Evolutionary conservation across 2,888 invertebrate species (phyloP).

Genomic region (Punctoribates punctum): DNA sequence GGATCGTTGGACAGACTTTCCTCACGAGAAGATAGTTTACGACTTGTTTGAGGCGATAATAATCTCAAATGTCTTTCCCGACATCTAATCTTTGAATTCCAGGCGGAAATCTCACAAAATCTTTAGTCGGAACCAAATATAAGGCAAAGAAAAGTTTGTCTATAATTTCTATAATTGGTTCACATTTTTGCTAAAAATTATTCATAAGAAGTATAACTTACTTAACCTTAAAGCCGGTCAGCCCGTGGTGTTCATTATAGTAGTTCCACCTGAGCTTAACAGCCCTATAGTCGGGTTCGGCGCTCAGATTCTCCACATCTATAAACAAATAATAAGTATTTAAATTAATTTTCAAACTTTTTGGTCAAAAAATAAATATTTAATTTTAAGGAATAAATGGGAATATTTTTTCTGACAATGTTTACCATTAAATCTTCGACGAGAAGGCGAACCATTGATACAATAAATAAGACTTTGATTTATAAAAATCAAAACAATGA

Average conservation of each 20-base stretch:
- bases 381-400: neutral
- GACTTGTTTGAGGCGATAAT: conserved; percentile 23
- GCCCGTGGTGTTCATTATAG: conserved; percentile 31
- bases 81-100: conserved; percentile 43
- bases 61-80: conserved; percentile 14
- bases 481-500: conserved; percentile 18
- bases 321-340: conserved; percentile 1
- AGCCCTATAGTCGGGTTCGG: conserved; percentile 65
- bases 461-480: neutral
- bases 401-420: neutral
- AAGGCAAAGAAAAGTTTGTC: neutral
- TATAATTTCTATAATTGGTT: too few relatives aligned
- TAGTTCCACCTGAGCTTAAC: conserved; percentile 65
- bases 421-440: conserved; percentile 33
- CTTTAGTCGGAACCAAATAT: conserved; percentile 15
- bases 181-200: neutral
- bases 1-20: neutral
- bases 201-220: conserved; percentile 25
- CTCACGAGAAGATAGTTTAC: conserved; percentile 1
- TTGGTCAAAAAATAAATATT: neutral
- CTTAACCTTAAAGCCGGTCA: conserved; percentile 41
- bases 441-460: conserved; percentile 15
- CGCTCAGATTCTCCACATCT: conserved; percentile 63
- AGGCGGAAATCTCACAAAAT: conserved; percentile 43
- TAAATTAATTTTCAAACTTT: neutral